Percentiles rank a stretch among this genome's conserved stretches.
These are phyloP conservation scores for Calameuta idolon DNA, from an alignment of 2,888 invertebrate species.

Conservation along the genomic window DNA sequence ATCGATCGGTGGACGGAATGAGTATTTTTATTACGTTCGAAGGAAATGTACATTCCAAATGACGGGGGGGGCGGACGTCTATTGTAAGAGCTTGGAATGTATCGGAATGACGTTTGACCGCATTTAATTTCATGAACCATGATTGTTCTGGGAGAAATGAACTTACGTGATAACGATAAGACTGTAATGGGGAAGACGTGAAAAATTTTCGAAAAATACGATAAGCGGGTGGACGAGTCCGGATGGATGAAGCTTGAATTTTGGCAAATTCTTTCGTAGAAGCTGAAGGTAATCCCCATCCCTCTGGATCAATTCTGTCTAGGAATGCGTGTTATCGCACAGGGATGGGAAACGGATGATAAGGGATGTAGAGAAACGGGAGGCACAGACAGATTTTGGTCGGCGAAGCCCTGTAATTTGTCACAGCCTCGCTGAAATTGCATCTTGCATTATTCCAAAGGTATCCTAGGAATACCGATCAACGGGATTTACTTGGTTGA, in stretches of 20 bases:
- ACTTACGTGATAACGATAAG: too few species aligned
- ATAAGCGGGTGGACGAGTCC: slow-evolving; percentile 46
- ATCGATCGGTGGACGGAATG: not conserved
- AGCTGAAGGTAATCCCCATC: not conserved
- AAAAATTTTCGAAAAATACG: slow-evolving; percentile 50
- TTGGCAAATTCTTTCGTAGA: not conserved
- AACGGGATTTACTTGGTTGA: not conserved
- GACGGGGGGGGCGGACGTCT: too few species aligned
- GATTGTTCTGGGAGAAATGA: too few species aligned
- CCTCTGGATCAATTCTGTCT: not conserved
- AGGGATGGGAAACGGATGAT: not conserved
- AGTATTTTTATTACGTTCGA: not conserved
- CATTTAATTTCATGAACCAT: not conserved
- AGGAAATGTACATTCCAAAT: not conserved
- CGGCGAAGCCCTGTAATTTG: not conserved
- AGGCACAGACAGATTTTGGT: not conserved
- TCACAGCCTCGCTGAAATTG: not conserved
- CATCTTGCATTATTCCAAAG: not conserved
- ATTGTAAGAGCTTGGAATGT: not conserved
- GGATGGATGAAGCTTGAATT: slow-evolving; percentile 26
- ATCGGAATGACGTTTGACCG: not conserved
- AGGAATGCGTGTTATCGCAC: not conserved
- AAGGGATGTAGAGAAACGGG: not conserved
- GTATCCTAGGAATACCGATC: not conserved
- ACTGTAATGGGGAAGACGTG: not conserved